Conservation (phyloP, 2,797 vertebrate genomes). For the Alauda arvensis region DNA sequence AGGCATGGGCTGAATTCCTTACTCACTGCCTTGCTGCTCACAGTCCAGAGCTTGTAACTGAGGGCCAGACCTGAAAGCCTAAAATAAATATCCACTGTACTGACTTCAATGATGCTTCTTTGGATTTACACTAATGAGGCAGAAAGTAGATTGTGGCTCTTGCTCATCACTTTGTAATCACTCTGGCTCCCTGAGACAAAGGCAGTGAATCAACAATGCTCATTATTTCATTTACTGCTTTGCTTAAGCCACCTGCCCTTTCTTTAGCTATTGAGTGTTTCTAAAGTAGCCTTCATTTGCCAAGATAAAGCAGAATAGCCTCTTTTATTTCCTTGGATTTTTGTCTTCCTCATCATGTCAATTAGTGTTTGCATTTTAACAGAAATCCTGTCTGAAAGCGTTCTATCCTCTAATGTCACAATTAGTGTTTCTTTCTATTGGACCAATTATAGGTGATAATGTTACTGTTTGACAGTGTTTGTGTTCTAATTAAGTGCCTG, state of each 20-base stretch:
- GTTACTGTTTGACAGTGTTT: constrained; percentile 60
- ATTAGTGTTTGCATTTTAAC: constrained; percentile 60
- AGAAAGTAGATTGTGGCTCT: constrained; percentile 42
- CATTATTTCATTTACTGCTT: constrained; percentile 30
- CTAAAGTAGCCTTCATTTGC: constrained; percentile 34
- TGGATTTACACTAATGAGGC: constrained; percentile 48
- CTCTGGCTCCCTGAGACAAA: constrained; percentile 25
- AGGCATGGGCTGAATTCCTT: not conserved
- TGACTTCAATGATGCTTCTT: constrained; percentile 21
- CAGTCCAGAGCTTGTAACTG: not conserved
- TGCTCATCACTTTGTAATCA: constrained; percentile 25
- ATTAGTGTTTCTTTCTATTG: constrained; percentile 60
- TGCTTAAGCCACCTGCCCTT: constrained; percentile 24
- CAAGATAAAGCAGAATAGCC: constrained; percentile 29
- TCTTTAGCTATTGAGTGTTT: constrained; percentile 27
- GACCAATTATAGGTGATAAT: constrained; percentile 68
- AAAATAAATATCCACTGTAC: not conserved
- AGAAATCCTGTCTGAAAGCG: constrained; percentile 46
- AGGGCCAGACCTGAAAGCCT: not conserved
- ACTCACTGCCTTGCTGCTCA: not conserved
- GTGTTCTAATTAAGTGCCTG: constrained; percentile 64
- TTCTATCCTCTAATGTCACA: constrained; percentile 60
- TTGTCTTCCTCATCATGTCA: constrained; percentile 37
- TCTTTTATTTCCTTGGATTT: constrained; percentile 40
- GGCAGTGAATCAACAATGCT: constrained; percentile 43